Conservation (phyloP, 1,140 invertebrate genomes). For the Drosophila leontia region DNA sequence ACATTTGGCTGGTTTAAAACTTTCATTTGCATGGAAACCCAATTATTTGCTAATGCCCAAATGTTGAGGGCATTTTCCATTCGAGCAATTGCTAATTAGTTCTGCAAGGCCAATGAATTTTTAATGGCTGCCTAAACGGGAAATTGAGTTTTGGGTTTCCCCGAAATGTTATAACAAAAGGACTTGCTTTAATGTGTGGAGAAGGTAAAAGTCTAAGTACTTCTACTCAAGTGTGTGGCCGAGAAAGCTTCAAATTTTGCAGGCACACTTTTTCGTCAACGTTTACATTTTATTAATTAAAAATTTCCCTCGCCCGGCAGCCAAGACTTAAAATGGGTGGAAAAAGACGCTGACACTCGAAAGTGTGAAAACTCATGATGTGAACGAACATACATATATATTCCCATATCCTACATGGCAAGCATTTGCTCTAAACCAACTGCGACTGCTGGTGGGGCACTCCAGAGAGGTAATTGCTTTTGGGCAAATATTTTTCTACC, state of each 20-base stretch:
- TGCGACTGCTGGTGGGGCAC: slow-evolving; percentile 10
- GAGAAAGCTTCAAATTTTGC: slow-evolving; percentile 9
- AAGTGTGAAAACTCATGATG: slow-evolving; percentile 47
- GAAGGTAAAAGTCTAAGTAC: neutral
- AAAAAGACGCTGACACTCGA: slow-evolving; percentile 32
- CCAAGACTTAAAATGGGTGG: slow-evolving; percentile 29
- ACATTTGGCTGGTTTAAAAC: slow-evolving; percentile 49
- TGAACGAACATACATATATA: slow-evolving; percentile 8
- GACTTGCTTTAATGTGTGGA: neutral
- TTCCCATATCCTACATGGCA: slow-evolving; percentile 8
- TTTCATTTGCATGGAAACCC: slow-evolving; percentile 67
- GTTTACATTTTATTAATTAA: slow-evolving; percentile 77
- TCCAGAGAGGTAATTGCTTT: slow-evolving; percentile 62
- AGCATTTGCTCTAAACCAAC: slow-evolving; percentile 27
- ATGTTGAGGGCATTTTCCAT: slow-evolving; percentile 63
- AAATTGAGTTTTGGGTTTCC: slow-evolving; percentile 26
- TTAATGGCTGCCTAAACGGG: slow-evolving; percentile 26
- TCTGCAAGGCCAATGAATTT: slow-evolving; percentile 39
- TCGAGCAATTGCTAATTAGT: slow-evolving; percentile 57
- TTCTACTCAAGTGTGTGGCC: slow-evolving; percentile 11
- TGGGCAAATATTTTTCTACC: slow-evolving; percentile 63
- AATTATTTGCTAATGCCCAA: slow-evolving; percentile 48
- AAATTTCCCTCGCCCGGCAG: slow-evolving; percentile 37
- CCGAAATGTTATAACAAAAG: neutral
- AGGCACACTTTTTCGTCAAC: slow-evolving; percentile 41